Evolutionary conservation across 2,113 vertebrate species (phyloP), one percentile per base, ranked within the genome.

Genomic region (Mobula birostris): DNA sequence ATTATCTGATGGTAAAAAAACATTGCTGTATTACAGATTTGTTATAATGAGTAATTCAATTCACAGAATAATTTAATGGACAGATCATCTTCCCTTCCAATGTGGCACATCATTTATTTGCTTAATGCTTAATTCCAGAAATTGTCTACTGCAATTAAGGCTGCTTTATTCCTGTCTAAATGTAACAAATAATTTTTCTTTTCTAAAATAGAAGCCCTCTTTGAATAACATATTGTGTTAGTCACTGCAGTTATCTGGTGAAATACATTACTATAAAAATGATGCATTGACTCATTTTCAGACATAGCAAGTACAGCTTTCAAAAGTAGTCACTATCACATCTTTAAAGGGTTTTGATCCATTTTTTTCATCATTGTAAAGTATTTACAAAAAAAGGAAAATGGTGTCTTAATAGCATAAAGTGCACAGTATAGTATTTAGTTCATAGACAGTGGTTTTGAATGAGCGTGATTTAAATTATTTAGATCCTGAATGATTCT

Each of bases 221-320:
- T 92, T 92, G 32, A 92, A 92, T 92, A 72, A 74, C 70, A 92
- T 74, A 91, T 91, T 90, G 88, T 56, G 56, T 91, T 63, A 91
- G 29, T 91, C 88, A 91, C 32, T 11, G 63, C n/a, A 91, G 72
- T 92, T 66, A 92, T 40, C 90, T 92, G 90, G 66, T 40, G 68
- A 72, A 92, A 92, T 92, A 72, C 32, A 72, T 72, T 72, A 63
- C 27, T 72, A 48, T 48, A 27, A 92, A 92, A 72, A 70, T 72
- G 19, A 36, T 92, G 70, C 63, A 74, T 7, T 29, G 29, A 72
- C 32, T 92, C 68, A 92, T 92, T 48, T 19, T 74, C 63, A 74
- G 68, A 24, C 19, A 21, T 92, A 21, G 24, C 66, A 72, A 72
- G 24, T 48, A 17, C 68, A 92, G 19, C 36, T 92, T 24, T 24